These are phyloP conservation scores for Odiellus spinosus DNA, from an alignment of 2,888 invertebrate genomes.

Conservation along the genomic window DNA sequence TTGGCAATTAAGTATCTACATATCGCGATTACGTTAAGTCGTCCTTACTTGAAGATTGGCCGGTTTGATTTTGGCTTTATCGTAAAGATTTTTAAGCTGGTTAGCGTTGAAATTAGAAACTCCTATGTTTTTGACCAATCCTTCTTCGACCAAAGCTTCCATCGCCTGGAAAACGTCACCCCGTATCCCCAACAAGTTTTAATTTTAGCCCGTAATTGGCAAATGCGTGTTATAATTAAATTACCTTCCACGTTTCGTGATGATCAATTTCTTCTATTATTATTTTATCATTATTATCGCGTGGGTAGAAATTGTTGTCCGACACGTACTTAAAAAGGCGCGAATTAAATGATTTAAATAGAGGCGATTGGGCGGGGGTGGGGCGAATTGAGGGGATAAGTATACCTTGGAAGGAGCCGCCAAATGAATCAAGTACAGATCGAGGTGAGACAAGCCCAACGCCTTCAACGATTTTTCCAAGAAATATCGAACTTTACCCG, in stretches of 20 bases:
- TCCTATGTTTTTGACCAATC: slow-evolving; percentile 59
- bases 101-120: slow-evolving; percentile 62
- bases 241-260: too few species aligned
- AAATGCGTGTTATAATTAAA: too few species aligned
- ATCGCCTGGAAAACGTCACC: too few species aligned
- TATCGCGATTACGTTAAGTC: too few species aligned
- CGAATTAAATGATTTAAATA: slow-evolving; percentile 8
- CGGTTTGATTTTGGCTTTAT: slow-evolving; percentile 44
- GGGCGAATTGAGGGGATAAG: neutral
- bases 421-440: slow-evolving; percentile 62
- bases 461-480: slow-evolving; percentile 49
- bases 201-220: too few species aligned
- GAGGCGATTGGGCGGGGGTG: neutral
- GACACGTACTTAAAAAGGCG: neutral
- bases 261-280: too few species aligned
- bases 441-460: slow-evolving; percentile 59
- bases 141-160: slow-evolving; percentile 48
- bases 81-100: slow-evolving; percentile 51
- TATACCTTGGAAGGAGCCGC: slow-evolving; percentile 44
- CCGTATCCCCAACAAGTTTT: too few species aligned
- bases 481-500: slow-evolving; percentile 47
- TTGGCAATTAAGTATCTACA: too few species aligned
- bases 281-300: too few species aligned
- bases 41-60: slow-evolving; percentile 32
- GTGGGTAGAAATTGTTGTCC: too few species aligned